Evolutionary conservation across 2,888 invertebrate genomes (phyloP), one percentile per base, ranked within the genome.

Genomic region (Stictocephala bisonia): DNA sequence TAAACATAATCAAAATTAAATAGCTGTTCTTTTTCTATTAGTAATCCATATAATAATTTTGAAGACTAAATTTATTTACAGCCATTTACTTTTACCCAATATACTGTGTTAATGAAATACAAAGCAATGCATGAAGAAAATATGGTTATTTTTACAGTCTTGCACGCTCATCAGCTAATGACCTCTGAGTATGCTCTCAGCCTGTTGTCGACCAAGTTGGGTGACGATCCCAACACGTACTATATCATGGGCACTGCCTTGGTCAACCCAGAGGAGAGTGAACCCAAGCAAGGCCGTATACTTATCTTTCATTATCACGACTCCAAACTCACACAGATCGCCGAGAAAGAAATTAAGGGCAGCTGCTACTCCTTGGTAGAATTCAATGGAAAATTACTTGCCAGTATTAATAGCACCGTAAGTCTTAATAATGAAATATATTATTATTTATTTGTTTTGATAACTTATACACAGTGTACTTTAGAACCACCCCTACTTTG

Each of bases 271-370:
- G 99, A 99, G 82, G 99, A 99, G 82, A 91, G 95, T 0, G 99
- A 99, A 83, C 96, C 98, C 0, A 97, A 94, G 84, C 90, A 93
- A 84, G 96, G 98, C 9, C 88, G 97, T 74, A 91, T 98, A 77
- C 86, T 98, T 29, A 87, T 99, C 71, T 98, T 97, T 86, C 93
- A 95, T 77, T 98, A 93, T 89, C 86, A 88, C 26, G 97, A 98
- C 79, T 93, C 95, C 75, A 95, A 95, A 82, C 85, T 95, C 26
- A 87, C 87, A 0, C 93, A 93, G 82, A 90, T 97, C 1, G 94
- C 95, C 0, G 99, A 99, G 82, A 98, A 98, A 80, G 98, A 99
- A 84, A 94, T 97, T 74, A 97, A 97, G 84, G 98, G 99, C 6
- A 94, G 94, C 0, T 96, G 96, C 80, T 98, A 96, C 84, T 91